phyloP scores from a whole-genome alignment of 1,140 invertebrate genomes.

The Pseudoatta argentina region DNA sequence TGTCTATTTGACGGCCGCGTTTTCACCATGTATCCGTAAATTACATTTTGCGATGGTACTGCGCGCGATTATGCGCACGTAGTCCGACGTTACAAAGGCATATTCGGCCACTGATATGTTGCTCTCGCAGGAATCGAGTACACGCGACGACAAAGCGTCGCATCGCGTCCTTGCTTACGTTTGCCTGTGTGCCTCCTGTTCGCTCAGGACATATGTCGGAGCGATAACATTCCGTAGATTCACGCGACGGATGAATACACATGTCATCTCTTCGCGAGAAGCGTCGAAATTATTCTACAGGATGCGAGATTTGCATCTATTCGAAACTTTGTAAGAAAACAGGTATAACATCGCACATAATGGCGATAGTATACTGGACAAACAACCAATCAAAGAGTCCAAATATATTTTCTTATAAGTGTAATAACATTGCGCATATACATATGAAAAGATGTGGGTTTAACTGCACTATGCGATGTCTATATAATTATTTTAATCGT shows the following conservation, averaged over 20 bases:
- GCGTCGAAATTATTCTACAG: constrained; percentile 14
- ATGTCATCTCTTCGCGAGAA: constrained; percentile 22
- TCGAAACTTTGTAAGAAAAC: no score
- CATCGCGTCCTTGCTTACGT: constrained; percentile 24
- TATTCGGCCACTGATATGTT: constrained; percentile 67
- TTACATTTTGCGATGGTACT: constrained; percentile 64
- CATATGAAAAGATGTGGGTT: no score
- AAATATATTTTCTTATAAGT: no score
- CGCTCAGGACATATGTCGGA: constrained; percentile 31
- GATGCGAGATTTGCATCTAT: not conserved
- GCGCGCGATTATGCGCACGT: constrained; percentile 68
- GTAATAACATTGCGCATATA: no score
- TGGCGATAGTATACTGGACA: no score
- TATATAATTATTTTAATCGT: no score
- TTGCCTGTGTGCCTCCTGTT: constrained; percentile 34
- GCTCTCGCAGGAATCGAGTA: constrained; percentile 49
- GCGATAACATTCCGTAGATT: constrained; percentile 37
- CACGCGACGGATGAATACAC: constrained; percentile 31
- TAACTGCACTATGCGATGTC: no score
- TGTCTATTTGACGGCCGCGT: constrained; percentile 65
- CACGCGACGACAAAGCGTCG: constrained; percentile 48
- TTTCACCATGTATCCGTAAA: constrained; percentile 70
- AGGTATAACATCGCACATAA: no score
- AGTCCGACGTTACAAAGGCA: constrained; percentile 56
- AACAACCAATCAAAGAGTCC: no score